A percentile compares a stretch with the other conserved stretches of the same genome.
Conservation (phyloP, 2,888 invertebrate genomes). For the Trileptium ribeirensis region DNA sequence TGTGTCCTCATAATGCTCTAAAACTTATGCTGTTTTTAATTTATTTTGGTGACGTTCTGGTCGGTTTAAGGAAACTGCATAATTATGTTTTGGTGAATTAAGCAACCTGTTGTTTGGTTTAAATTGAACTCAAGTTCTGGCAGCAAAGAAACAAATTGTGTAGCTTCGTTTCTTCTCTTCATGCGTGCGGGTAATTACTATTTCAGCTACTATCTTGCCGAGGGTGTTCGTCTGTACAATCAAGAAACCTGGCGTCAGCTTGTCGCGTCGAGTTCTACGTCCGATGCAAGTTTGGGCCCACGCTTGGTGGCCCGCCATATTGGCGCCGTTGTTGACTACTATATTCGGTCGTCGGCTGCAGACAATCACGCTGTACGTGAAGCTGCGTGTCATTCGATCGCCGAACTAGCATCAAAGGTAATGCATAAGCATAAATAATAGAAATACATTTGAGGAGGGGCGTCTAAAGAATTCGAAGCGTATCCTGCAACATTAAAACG, state of each 20-base stretch:
- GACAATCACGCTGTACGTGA: conserved; percentile 60
- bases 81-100: no score
- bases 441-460: no score
- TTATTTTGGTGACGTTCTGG: no score
- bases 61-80: no score
- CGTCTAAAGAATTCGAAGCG: no score
- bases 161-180: neutral
- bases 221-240: conserved; percentile 57
- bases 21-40: no score
- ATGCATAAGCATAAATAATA: no score
- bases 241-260: conserved; percentile 21
- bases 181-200: conserved; percentile 22
- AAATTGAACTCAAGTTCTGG: neutral
- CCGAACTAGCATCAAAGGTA: conserved; percentile 58
- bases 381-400: conserved; percentile 59
- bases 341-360: conserved; percentile 55
- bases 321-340: conserved; percentile 54
- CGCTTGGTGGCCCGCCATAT: conserved; percentile 21
- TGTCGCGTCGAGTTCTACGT: neutral
- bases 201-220: conserved; percentile 58
- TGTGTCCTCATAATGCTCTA: no score
- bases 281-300: no score
- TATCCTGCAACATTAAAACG: no score
- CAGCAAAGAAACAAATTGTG: neutral
- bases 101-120: no score